These are phyloP conservation scores for Cheilosia vernalis DNA, from an alignment of 2,888 invertebrate species.

Conservation along the genomic window DNA sequence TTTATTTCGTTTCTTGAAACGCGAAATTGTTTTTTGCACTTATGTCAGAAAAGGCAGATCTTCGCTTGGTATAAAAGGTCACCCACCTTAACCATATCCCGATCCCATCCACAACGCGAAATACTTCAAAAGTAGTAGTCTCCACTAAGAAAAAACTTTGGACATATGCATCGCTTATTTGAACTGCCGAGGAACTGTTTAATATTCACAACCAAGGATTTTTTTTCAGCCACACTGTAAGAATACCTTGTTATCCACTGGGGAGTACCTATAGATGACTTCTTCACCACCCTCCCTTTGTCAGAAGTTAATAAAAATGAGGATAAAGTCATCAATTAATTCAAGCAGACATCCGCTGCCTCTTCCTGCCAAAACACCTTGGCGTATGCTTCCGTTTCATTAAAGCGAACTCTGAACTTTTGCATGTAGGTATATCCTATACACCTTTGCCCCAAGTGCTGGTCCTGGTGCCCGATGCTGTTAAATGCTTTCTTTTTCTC, in stretches of 20 bases:
- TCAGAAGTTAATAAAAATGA: constrained; percentile 43
- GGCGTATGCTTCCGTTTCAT: constrained; percentile 36
- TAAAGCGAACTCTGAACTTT: constrained; percentile 25
- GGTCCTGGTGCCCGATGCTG: neutral
- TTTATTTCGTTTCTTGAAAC: too few species aligned
- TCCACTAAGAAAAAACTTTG: too few species aligned
- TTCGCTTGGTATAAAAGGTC: too few species aligned
- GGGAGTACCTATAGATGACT: constrained; percentile 1
- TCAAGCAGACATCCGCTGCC: constrained; percentile 52
- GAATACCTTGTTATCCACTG: neutral
- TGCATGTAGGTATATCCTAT: constrained; percentile 3
- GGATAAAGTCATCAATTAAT: constrained; percentile 42
- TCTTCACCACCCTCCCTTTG: constrained; percentile 1
- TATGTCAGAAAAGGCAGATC: too few species aligned
- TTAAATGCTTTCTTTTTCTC: constrained; percentile 29
- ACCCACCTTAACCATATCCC: too few species aligned
- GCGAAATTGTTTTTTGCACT: too few species aligned
- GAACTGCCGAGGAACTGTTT: too few species aligned
- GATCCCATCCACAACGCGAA: too few species aligned
- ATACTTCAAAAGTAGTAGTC: too few species aligned
- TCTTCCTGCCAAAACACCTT: constrained; percentile 27
- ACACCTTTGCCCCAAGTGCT: constrained; percentile 17
- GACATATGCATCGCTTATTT: too few species aligned
- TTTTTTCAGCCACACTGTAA: constrained; percentile 14
- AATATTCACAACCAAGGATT: neutral